phyloP scores from a whole-genome alignment of 2,888 invertebrate genomes.

The Leptinotarsa juncta region DNA sequence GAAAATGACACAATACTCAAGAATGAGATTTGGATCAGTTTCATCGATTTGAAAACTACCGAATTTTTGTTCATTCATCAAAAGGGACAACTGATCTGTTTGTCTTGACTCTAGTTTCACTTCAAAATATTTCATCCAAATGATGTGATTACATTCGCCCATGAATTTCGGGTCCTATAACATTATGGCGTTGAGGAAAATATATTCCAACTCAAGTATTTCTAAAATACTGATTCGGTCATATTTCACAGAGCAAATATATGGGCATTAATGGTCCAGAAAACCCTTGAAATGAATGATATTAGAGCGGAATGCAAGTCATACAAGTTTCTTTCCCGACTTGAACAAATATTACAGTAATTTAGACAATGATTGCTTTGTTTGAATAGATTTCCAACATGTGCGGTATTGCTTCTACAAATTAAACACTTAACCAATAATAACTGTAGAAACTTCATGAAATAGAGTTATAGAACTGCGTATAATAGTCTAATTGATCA shows the following conservation, averaged over 20 bases:
- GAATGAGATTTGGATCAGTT: too few relatives aligned
- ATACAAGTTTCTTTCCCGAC: neutral
- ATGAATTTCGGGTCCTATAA: neutral
- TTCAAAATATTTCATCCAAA: neutral
- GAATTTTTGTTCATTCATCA: too few relatives aligned
- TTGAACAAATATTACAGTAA: neutral
- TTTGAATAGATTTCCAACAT: too few relatives aligned
- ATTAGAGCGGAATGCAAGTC: neutral
- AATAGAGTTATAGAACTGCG: too few relatives aligned
- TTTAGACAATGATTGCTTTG: neutral
- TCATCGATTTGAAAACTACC: too few relatives aligned
- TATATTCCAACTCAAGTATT: neutral
- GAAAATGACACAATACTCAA: too few relatives aligned
- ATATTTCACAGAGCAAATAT: constrained; percentile 6
- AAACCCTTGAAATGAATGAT: constrained; percentile 3
- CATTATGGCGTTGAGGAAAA: neutral
- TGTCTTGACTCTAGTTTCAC: too few relatives aligned
- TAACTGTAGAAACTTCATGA: too few relatives aligned
- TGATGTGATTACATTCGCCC: neutral
- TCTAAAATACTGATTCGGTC: neutral
- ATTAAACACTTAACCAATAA: too few relatives aligned
- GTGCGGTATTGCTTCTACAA: too few relatives aligned
- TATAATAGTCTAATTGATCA: too few relatives aligned
- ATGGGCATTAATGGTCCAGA: neutral
- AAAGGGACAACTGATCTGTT: too few relatives aligned